These are phyloP conservation scores for Aramus guarauna DNA, from an alignment of 2,113 vertebrate species.

Conservation along the genomic window DNA sequence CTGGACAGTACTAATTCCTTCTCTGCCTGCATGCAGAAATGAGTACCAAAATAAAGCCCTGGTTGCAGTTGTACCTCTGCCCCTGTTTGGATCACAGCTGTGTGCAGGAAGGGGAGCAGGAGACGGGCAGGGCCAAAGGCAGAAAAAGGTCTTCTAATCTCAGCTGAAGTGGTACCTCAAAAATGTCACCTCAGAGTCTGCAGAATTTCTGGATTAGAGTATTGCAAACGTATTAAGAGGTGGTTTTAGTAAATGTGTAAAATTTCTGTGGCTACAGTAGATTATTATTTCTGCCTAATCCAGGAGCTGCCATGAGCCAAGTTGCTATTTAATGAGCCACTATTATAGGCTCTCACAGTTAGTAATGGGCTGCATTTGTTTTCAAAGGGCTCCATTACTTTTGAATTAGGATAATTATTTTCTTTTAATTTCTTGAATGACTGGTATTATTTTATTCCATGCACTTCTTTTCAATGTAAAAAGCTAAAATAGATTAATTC, in stretches of 20 bases:
- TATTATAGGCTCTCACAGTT: background rate
- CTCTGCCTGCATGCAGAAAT: background rate
- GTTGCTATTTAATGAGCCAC: background rate
- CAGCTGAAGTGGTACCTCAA: background rate
- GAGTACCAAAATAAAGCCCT: background rate
- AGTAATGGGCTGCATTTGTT: background rate
- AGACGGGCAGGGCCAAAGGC: background rate
- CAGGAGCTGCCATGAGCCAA: background rate
- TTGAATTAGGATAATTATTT: background rate
- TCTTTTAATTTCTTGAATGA: background rate
- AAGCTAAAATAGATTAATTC: background rate
- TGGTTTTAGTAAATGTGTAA: background rate
- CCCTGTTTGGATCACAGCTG: accelerated
- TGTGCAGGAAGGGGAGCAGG: accelerated
- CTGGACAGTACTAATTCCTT: background rate
- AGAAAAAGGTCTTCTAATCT: background rate
- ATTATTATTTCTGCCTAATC: background rate
- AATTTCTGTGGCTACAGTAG: background rate
- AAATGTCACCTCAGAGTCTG: background rate
- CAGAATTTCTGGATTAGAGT: background rate
- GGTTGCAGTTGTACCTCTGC: background rate
- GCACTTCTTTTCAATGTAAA: background rate
- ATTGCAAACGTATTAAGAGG: background rate
- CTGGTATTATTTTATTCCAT: background rate
- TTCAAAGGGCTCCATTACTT: background rate